These are phyloP conservation scores for Gibbula magus DNA, from an alignment of 2,888 invertebrate genomes.

Conservation along the genomic window DNA sequence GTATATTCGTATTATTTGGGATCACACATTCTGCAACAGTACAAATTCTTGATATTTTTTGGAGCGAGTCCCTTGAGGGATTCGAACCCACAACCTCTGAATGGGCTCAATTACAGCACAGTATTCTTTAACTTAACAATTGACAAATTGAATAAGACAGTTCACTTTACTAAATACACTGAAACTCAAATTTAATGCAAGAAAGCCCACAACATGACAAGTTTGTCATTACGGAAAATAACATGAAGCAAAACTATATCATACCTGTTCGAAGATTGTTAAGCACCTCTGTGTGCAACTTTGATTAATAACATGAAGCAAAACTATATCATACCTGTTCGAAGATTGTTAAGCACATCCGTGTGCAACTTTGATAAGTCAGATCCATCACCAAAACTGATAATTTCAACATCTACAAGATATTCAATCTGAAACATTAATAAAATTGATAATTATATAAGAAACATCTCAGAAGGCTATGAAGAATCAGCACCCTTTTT, in stretches of 20 bases:
- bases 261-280: conserved; percentile 41
- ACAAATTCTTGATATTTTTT: too few species aligned
- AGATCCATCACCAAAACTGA: conserved; percentile 56
- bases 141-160: too few species aligned
- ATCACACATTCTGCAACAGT: too few species aligned
- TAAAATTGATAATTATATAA: background rate
- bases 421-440: conserved; percentile 61
- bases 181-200: too few species aligned
- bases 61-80: too few species aligned
- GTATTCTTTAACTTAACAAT: too few species aligned
- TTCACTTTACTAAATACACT: too few species aligned
- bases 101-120: too few species aligned
- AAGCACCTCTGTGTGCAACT: conserved; percentile 42
- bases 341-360: conserved; percentile 45
- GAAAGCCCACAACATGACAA: background rate
- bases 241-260: conserved; percentile 28
- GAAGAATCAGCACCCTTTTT: too few species aligned
- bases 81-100: too few species aligned
- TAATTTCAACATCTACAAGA: conserved; percentile 75
- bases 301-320: background rate
- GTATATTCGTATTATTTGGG: too few species aligned
- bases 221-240: background rate
- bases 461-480: too few species aligned
- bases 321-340: conserved; percentile 39
- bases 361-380: conserved; percentile 28